phyloP scores from a whole-genome alignment of 2,797 vertebrate genomes.

The Amblyraja radiata region DNA sequence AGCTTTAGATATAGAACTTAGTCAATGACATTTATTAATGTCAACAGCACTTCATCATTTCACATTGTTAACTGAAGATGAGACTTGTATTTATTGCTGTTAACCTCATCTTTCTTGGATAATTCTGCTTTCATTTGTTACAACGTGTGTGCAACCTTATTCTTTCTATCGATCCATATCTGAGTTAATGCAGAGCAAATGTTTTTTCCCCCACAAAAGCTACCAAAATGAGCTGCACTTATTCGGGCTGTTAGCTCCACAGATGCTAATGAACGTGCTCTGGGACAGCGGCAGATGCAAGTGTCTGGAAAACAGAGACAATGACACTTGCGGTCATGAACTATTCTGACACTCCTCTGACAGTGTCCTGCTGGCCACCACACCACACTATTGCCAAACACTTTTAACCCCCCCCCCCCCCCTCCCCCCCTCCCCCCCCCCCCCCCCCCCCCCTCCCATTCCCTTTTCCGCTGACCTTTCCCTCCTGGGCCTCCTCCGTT shows the following conservation, averaged over 20 bases:
- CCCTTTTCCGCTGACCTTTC: no score
- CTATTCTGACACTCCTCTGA: slow-evolving; percentile 12
- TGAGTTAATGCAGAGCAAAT: not conserved
- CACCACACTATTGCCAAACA: no score
- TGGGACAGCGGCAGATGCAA: slow-evolving; percentile 19
- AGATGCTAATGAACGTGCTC: slow-evolving; percentile 12
- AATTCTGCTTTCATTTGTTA: not conserved
- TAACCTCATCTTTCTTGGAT: not conserved
- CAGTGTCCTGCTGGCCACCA: not conserved
- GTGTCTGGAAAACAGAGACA: slow-evolving; percentile 25
- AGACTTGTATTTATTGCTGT: not conserved
- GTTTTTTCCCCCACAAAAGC: not conserved
- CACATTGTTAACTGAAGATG: not conserved
- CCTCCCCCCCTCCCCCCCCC: no score
- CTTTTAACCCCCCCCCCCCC: no score
- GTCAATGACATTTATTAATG: not conserved
- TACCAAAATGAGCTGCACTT: slow-evolving; percentile 27
- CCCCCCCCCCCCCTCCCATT: no score
- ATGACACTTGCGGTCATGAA: slow-evolving; percentile 20
- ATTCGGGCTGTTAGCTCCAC: slow-evolving; percentile 17
- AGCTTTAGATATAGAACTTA: not conserved
- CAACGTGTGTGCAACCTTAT: not conserved
- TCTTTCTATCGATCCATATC: not conserved
- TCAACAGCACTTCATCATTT: not conserved
- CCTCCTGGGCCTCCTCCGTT: no score